Base-by-base conservation (phyloP, 2,888 invertebrate species). In the Poecilobothrus nobilitatus region DNA sequence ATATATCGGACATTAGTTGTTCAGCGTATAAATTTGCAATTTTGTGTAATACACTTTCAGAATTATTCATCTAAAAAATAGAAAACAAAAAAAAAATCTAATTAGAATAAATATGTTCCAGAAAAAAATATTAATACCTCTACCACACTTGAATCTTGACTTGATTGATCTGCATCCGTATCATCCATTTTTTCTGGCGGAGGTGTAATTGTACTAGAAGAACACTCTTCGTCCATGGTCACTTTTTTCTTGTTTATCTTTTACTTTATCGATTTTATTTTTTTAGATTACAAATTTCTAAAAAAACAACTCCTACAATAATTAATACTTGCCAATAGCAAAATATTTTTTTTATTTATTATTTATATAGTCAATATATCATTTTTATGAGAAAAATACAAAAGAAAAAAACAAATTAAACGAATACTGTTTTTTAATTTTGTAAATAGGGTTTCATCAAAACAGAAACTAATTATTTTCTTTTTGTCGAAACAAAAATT, bases 1-100 rank as follows among this genome's bases (percentile, higher is more conserved):
- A 88, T 68, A 97, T 88, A 80, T 97, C 97, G 75, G 93, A 94
- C 91, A 97, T 92, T 75, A 94, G 83, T 75, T 91, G 89, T 73
- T 94, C 92, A 0, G 90, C 89, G 80, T 93, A 95, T 1, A 95
- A 81, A 21, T 88, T 89, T 7, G 91, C 91, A 75, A 95, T 91
- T 78, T 92, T 92, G 71, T 89, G 86, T 66, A 94, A 81, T 18
- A 95, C 89, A 77, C 90, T 90, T 71, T 87, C 87, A 0, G 94
- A 92, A 80, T 95, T 94, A 75, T 94, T 92, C 78, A 94, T 90
- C 92, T 94, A 53, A 6, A 53, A 53, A 53, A 53, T 6, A 9
- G 18, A 53, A 53, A 12, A 1, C 1, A 53, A 37, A 37, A 37
- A 37, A 37, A 37, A 37, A 8, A 8, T 10, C 8, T 12, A 18